Percentiles rank a stretch among this genome's conserved stretches.
Conservation (phyloP, 1,140 invertebrate genomes). For the Bradysia coprophila region DNA sequence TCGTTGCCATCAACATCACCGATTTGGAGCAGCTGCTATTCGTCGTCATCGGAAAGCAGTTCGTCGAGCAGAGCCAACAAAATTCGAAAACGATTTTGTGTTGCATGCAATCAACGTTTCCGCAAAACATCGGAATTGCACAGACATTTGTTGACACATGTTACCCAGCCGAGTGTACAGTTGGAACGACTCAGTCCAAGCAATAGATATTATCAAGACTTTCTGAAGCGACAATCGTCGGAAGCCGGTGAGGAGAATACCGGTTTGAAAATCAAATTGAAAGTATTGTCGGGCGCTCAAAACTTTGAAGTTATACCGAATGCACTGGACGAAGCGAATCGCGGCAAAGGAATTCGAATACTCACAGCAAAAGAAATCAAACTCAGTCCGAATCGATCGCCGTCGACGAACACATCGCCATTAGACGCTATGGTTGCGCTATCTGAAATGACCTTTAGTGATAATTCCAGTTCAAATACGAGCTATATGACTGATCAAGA, state of each 20-base stretch:
- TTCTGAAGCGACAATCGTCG: background rate
- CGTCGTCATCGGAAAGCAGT: conserved; percentile 2
- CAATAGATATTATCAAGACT: background rate
- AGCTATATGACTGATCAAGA: background rate
- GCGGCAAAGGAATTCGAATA: background rate
- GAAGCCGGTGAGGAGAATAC: background rate
- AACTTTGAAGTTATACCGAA: background rate
- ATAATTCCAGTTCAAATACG: background rate
- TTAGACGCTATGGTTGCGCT: background rate
- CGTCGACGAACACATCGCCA: background rate
- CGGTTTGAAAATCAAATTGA: conserved; percentile 1
- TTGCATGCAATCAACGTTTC: conserved; percentile 1
- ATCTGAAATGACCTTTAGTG: background rate
- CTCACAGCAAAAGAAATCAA: conserved; percentile 1
- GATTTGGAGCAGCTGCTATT: conserved; percentile 3
- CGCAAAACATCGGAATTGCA: background rate
- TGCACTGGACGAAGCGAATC: background rate
- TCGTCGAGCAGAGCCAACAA: background rate
- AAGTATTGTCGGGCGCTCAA: conserved; percentile 1
- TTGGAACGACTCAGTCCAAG: background rate
- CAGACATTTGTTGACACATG: conserved; percentile 1
- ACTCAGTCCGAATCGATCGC: background rate
- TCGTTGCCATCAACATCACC: background rate
- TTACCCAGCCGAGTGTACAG: background rate
- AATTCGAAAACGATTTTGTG: conserved; percentile 1